Base-by-base conservation (phyloP, 2,888 invertebrate species). In the Metopia argyrocephala region DNA sequence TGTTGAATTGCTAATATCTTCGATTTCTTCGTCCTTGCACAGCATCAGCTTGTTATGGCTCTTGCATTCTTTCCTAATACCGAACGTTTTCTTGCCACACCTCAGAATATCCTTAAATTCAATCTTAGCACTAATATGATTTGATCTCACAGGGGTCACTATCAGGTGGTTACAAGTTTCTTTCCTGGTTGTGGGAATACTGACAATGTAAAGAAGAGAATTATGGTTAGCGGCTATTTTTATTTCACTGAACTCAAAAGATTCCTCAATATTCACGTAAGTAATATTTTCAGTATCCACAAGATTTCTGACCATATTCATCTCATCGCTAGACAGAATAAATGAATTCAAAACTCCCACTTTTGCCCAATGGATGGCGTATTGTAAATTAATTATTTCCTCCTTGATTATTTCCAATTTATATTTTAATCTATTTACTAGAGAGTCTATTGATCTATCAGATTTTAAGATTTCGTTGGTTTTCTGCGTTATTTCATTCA, bases 321-420 rank as follows among this genome's bases (percentile, higher is more conserved):
- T 48, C 48, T 48, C 48, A 48, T 48, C 48, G 48, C 48, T 48
- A n/a, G 48, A 48, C n/a, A 48, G n/a, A 48, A 48, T 48, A n/a
- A 48, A 48, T 48, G 48, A 48, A 31, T 82, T 71, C 15, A 68
- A 21, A 48, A 69, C 65, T 23, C 57, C 62, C n/a, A 71, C n/a
- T 48, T 75, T 75, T n/a, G 78, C 71, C 70, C 70, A 75, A 68
- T 78, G 61, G 48, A 62, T 57, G 18, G 64, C 66, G 12, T 28
- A 65, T 56, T 56, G 12, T 27, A 78, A 65, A 64, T 78, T 83
- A 46, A 73, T 46, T 66, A 84, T 28, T 66, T 84, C 79, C 50
- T 82, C 52, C 27, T 54, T 52, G 31, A 31, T 31, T 31, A 48
- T 48, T 48, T 48, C 46, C 9, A 48, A 48, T 48, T 48, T 48